phyloP scores from a whole-genome alignment of 2,888 invertebrate genomes.

The Melieria crassipennis region DNA sequence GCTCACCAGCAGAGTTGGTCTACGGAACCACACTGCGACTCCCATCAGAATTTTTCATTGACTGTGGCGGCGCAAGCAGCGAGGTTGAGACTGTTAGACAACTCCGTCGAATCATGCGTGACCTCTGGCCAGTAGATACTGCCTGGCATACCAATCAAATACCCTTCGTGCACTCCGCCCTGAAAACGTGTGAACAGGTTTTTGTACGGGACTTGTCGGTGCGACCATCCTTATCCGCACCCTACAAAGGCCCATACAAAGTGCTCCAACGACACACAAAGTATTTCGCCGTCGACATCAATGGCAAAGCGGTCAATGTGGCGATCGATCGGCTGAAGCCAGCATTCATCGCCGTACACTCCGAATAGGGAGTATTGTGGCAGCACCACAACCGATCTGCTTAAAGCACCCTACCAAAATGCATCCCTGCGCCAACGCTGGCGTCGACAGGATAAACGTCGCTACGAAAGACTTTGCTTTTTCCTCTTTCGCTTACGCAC shows the following conservation, averaged over 20 bases:
- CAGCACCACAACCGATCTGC: too few relatives aligned
- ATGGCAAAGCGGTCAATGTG: not conserved
- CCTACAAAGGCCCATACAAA: constrained; percentile 41
- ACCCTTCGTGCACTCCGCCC: not conserved
- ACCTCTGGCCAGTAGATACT: constrained; percentile 8
- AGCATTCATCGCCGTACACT: constrained; percentile 4
- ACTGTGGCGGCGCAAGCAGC: not conserved
- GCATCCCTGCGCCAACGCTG: too few relatives aligned
- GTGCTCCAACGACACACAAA: constrained; percentile 32
- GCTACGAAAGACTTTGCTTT: too few relatives aligned
- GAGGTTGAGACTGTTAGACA: not conserved
- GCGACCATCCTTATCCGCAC: too few relatives aligned
- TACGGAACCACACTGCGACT: not conserved
- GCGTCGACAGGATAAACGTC: too few relatives aligned
- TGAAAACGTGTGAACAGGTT: constrained; percentile 36
- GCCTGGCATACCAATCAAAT: constrained; percentile 10
- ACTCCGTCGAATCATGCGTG: not conserved
- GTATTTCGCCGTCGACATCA: constrained; percentile 11
- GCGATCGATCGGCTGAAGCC: constrained; percentile 21
- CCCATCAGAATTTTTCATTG: not conserved
- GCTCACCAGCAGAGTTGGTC: not conserved
- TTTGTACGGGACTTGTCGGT: constrained; percentile 42
- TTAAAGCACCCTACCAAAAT: too few relatives aligned
- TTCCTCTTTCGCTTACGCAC: too few relatives aligned
- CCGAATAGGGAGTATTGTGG: not conserved